Evolutionary conservation across 2,113 vertebrate species (phyloP).

Genomic region (Odontesthes bonariensis): DNA sequence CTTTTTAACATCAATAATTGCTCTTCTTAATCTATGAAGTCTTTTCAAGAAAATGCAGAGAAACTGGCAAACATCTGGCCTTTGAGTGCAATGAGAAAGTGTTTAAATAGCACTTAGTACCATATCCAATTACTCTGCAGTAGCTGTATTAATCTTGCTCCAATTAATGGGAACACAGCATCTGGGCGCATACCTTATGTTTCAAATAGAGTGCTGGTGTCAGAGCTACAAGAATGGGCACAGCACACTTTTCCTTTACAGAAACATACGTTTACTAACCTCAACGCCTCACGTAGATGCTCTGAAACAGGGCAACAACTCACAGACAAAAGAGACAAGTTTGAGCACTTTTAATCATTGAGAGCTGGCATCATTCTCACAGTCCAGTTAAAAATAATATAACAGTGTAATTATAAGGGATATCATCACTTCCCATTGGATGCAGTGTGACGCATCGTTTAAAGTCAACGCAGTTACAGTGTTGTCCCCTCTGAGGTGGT

Average conservation of each 20-base stretch:
- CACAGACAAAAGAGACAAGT: background rate
- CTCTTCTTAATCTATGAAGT: too few species aligned
- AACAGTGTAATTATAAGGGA: background rate
- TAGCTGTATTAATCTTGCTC: background rate
- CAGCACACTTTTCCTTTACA: background rate
- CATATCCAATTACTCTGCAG: background rate
- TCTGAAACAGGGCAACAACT: too few species aligned
- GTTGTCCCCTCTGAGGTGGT: too few species aligned
- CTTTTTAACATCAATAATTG: too few species aligned
- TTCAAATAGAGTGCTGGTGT: too few species aligned
- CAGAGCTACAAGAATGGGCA: too few species aligned
- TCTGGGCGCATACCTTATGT: background rate
- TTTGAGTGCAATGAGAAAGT: background rate
- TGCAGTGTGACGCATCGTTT: background rate
- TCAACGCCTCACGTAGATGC: background rate
- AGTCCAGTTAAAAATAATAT: background rate
- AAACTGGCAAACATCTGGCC: background rate
- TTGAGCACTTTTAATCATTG: background rate
- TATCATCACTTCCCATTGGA: background rate
- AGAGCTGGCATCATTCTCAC: background rate
- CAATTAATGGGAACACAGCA: background rate
- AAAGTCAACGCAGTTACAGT: too few species aligned
- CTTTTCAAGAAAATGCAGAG: too few species aligned
- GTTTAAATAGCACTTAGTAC: background rate
- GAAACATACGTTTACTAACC: background rate